These are phyloP conservation scores for Phaedon cochleariae DNA, from an alignment of 2,888 invertebrate genomes.

Conservation along the genomic window DNA sequence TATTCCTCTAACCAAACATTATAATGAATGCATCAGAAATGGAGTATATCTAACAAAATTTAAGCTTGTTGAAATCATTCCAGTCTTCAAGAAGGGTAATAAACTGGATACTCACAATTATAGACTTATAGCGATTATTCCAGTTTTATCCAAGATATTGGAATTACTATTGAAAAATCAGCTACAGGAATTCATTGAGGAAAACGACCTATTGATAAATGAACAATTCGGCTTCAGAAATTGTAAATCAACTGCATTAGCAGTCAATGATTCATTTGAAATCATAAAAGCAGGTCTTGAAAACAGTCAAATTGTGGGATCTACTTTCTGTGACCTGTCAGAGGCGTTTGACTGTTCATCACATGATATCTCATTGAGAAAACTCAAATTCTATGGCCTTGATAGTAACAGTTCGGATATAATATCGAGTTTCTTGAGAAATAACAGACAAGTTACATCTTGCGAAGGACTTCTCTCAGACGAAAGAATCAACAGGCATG, in stretches of 20 bases:
- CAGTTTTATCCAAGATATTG: conserved; percentile 3
- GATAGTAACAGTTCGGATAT: background rate
- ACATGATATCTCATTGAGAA: background rate
- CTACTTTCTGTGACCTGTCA: background rate
- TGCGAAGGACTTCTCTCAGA: background rate
- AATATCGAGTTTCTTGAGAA: background rate
- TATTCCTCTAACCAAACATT: conserved; percentile 6
- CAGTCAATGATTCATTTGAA: background rate
- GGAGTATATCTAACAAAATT: conserved; percentile 3
- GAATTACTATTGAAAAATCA: background rate
- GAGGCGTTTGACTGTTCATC: background rate
- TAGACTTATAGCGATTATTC: background rate
- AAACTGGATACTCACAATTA: background rate
- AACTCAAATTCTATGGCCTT: background rate
- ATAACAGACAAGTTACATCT: background rate
- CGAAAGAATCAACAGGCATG: background rate
- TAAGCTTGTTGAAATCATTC: conserved; percentile 4
- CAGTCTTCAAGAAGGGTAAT: background rate
- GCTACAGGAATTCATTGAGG: background rate
- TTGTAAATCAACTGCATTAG: background rate
- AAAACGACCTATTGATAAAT: background rate
- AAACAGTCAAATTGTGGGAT: background rate
- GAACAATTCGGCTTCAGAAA: background rate
- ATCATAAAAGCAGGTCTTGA: background rate
- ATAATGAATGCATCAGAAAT: background rate